These are phyloP conservation scores for Heterochromis multidens DNA, from an alignment of 2,113 vertebrate genomes.

Conservation along the genomic window DNA sequence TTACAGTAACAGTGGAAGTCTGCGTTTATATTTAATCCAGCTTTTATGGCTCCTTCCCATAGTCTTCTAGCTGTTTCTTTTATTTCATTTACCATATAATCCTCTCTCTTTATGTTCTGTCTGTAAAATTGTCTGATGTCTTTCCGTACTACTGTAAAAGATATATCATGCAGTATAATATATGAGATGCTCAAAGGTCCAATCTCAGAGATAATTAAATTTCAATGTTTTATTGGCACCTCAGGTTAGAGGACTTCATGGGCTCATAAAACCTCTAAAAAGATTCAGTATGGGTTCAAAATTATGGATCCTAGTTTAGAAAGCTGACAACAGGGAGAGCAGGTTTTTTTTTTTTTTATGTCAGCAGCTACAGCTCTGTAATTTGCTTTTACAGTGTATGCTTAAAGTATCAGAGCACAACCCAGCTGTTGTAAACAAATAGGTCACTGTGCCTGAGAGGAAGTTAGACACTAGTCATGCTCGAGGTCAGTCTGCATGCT, in stretches of 20 bases:
- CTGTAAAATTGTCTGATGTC: background rate
- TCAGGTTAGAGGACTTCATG: background rate
- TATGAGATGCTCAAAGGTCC: slow-evolving; percentile 28
- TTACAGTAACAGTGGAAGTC: background rate
- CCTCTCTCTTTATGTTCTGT: background rate
- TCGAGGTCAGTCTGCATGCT: background rate
- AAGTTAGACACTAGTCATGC: background rate
- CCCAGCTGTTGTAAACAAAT: background rate
- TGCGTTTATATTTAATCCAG: background rate
- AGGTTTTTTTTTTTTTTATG: background rate
- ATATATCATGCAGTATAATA: background rate
- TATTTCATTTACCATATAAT: background rate
- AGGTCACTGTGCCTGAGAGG: background rate
- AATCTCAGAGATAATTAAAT: background rate
- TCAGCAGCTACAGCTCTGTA: slow-evolving; percentile 27
- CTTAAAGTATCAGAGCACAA: background rate
- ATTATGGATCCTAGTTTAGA: background rate
- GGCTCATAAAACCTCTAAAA: background rate
- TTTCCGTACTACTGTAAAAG: background rate
- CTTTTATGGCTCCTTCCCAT: background rate
- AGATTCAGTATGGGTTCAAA: background rate
- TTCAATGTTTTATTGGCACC: background rate
- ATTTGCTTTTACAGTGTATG: background rate
- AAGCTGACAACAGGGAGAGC: slow-evolving; percentile 3
- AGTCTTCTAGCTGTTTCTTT: background rate